Conservation (phyloP, 2,113 vertebrate species). For the Rhizomys pruinosus region DNA sequence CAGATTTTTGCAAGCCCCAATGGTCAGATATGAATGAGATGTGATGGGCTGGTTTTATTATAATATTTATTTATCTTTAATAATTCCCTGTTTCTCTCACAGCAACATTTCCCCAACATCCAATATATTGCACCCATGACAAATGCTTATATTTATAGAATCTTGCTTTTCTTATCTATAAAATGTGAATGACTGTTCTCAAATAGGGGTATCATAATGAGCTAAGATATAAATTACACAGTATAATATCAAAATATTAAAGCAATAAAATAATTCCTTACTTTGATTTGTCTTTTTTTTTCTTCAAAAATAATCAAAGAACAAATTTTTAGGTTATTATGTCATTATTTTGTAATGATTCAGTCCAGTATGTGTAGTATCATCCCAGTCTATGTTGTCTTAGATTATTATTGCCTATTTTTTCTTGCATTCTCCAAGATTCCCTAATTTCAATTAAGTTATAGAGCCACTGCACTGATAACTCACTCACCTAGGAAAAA, state of each 20-base stretch:
- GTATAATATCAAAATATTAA: constrained; percentile 14
- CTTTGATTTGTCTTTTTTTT: not conserved
- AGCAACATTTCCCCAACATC: not conserved
- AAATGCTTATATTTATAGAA: not conserved
- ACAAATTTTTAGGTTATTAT: not conserved
- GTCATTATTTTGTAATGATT: not conserved
- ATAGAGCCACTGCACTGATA: not conserved
- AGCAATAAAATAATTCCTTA: constrained; percentile 1
- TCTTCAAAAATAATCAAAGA: constrained; percentile 6
- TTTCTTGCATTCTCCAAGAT: constrained; percentile 49
- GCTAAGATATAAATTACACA: not conserved
- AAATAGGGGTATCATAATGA: not conserved
- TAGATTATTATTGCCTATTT: not conserved
- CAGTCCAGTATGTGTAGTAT: not conserved
- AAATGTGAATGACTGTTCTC: not conserved
- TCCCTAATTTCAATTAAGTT: not conserved
- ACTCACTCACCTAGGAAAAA: not conserved
- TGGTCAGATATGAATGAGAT: not conserved
- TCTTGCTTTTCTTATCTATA: not conserved
- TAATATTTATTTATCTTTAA: not conserved
- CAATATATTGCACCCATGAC: not conserved
- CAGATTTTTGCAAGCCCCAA: not conserved
- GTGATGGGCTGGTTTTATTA: not conserved
- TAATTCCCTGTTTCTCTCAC: constrained; percentile 40
- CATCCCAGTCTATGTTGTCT: not conserved